Evolutionary conservation across 2,797 vertebrate genomes (phyloP).

Genomic region (Bufotes viridis): DNA sequence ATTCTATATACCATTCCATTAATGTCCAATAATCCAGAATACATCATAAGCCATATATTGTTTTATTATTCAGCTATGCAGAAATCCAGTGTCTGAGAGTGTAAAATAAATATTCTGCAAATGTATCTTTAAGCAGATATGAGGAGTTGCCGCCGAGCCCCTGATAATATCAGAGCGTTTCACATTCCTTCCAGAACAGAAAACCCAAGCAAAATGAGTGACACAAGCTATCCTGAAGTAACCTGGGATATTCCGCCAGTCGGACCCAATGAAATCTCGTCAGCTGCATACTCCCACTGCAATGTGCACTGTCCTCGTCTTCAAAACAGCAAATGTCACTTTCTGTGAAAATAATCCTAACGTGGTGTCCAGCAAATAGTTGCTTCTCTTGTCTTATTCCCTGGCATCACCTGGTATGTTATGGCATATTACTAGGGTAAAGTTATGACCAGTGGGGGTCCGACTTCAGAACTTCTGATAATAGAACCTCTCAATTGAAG

Average conservation of each 20-base stretch:
- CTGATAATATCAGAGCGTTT: not conserved
- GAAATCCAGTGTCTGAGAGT: not conserved
- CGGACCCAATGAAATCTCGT: not conserved
- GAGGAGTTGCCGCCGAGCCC: not conserved
- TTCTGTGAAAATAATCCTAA: not conserved
- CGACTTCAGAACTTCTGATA: too few relatives aligned
- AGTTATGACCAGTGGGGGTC: too few relatives aligned
- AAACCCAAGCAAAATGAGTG: not conserved
- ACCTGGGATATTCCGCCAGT: not conserved
- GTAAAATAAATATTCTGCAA: not conserved
- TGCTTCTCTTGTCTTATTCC: not conserved
- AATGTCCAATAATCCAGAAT: too few relatives aligned
- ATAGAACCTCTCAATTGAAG: too few relatives aligned
- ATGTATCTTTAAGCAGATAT: not conserved
- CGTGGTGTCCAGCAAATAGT: not conserved
- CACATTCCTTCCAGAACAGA: constrained; percentile 13
- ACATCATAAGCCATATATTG: not conserved
- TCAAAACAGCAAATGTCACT: not conserved
- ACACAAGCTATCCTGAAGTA: constrained; percentile 11
- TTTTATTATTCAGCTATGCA: not conserved
- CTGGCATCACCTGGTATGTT: not conserved
- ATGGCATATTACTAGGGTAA: too few relatives aligned
- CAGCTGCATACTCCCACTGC: constrained; percentile 17
- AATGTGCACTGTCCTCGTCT: not conserved
- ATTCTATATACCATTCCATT: too few relatives aligned